Evolutionary conservation across 2,888 invertebrate genomes (phyloP), one percentile per base, ranked within the genome.

Genomic region (Pediacus dermestoides): DNA sequence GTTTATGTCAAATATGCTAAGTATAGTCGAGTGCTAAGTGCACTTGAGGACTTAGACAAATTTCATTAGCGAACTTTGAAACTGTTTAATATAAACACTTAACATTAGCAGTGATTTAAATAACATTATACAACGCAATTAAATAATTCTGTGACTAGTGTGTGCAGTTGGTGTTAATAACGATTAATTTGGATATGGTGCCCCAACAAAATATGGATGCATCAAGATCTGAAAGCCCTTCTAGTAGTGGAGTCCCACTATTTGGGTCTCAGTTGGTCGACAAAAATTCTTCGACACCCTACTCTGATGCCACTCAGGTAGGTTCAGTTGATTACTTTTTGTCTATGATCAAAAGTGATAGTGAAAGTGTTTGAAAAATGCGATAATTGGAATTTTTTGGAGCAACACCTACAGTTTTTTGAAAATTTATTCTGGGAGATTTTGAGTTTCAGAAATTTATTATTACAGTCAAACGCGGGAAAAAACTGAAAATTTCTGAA

Each of bases 251-350:
- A 59, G 73, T 76, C 55, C 81, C 83, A 52, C 76, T 87, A 64
- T 94, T 94, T 73, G 93, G 94, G 58, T 94, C 93, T 39, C 86
- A 89, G 70, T 78, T 85, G 61, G 86, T 95, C 70, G 85, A 88
- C 74, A 85, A 88, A 72, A 86, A 88, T 70, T 93, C 94, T 16
- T 77, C 83, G 36, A 96, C 95, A 43, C 96, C 96, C 43, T 97
- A 97, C 75, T 90, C 94, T 64, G 96, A 97, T 78, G 96, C 96
- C 48, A 97, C 96, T 60, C 88, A 90, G 88, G 91, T 91, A 76
- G 82, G 81, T 74, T 48, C 14, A 4, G 6, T 28, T 28, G 14
- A 28, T 28, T 14, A 28, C 7, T 28, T 28, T 13, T 28, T 28
- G 8, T 23, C 4, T 23, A 10, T 23, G 23, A 23, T 23, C 3